Percentiles rank a stretch among this genome's conserved stretches.
phyloP scores from a whole-genome alignment of 2,797 vertebrate genomes.

The Apogon talboti region DNA sequence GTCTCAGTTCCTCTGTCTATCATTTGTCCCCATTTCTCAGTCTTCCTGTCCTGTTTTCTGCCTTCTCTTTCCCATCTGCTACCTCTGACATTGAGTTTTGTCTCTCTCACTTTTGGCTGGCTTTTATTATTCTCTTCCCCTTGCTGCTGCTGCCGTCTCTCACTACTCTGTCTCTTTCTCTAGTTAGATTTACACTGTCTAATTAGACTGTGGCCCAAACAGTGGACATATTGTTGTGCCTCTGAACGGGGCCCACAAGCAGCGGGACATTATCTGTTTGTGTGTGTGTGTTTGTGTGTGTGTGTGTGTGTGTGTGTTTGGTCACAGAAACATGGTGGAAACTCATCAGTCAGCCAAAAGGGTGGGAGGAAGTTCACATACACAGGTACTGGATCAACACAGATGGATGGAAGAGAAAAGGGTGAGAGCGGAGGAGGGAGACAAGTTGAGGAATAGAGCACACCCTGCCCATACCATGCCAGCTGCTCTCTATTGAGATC shows the following conservation, averaged over 20 bases:
- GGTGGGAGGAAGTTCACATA: conserved; percentile 29
- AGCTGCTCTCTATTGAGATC: conserved; percentile 70
- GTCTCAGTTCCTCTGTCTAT: conserved; percentile 33
- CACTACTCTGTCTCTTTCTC: conserved; percentile 38
- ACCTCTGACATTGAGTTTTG: conserved; percentile 42
- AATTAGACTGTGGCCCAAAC: conserved; percentile 73
- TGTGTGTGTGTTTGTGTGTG: conserved; percentile 35
- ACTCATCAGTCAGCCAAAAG: conserved; percentile 54
- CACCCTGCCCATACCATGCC: conserved; percentile 29
- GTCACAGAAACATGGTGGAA: conserved; percentile 42
- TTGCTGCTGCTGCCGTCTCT: conserved; percentile 32
- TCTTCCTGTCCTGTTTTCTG: conserved; percentile 37
- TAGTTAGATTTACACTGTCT: conserved; percentile 71
- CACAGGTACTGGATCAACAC: conserved; percentile 4
- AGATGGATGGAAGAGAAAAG: conserved; percentile 34
- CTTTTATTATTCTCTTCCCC: conserved; percentile 20
- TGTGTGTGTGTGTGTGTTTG: conserved; percentile 36
- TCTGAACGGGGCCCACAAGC: conserved; percentile 59
- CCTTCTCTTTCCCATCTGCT: conserved; percentile 55
- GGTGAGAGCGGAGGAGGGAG: conserved; percentile 23
- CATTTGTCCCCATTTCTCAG: conserved; percentile 28
- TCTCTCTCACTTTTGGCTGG: conserved; percentile 27
- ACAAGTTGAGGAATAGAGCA: conserved; percentile 58
- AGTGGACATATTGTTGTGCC: conserved; percentile 73
- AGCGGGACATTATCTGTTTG: conserved; percentile 55